Conservation (phyloP, 35 echinoderm and acorn worm species). For the Apostichopus parvimensis region DNA sequence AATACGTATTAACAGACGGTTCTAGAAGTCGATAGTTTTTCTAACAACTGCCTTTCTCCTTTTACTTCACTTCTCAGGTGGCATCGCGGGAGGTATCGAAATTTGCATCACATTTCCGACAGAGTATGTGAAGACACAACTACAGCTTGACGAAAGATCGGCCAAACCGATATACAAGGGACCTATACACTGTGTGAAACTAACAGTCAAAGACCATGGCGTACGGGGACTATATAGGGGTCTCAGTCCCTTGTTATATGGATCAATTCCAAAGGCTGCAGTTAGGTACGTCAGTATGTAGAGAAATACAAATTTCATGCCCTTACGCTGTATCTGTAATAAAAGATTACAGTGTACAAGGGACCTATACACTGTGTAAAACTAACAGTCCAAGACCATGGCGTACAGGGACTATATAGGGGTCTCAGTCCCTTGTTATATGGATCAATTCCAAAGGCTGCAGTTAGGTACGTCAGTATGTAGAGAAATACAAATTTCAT, state of each 20-base stretch:
- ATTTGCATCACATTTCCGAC: constrained; percentile 99
- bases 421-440: constrained; percentile 89
- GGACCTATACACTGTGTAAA: constrained; percentile 97
- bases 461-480: constrained; percentile 76
- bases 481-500: too few relatives aligned
- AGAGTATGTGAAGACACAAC: constrained; percentile 98
- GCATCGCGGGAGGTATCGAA: constrained; percentile 96
- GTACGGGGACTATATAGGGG: constrained; percentile 88
- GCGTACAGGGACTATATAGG: constrained; percentile 83
- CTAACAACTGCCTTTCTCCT: background rate
- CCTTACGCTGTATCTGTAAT: too few relatives aligned
- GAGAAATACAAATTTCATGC: too few relatives aligned
- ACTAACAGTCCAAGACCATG: constrained; percentile 84
- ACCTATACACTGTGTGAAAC: constrained; percentile 94
- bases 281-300: constrained; percentile 73
- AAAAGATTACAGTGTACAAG: too few relatives aligned
- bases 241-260: constrained; percentile 86
- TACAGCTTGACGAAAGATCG: constrained; percentile 90
- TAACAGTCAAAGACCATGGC: constrained; percentile 86
- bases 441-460: constrained; percentile 98
- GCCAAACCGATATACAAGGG: constrained; percentile 96
- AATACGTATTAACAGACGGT: too few relatives aligned
- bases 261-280: constrained; percentile 97
- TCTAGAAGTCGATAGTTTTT: too few relatives aligned
- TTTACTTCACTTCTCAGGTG: constrained; percentile 72